Evolutionary conservation across 2,888 invertebrate species (phyloP), one percentile per base, ranked within the genome.

Genomic region (Amphipoea oculea): DNA sequence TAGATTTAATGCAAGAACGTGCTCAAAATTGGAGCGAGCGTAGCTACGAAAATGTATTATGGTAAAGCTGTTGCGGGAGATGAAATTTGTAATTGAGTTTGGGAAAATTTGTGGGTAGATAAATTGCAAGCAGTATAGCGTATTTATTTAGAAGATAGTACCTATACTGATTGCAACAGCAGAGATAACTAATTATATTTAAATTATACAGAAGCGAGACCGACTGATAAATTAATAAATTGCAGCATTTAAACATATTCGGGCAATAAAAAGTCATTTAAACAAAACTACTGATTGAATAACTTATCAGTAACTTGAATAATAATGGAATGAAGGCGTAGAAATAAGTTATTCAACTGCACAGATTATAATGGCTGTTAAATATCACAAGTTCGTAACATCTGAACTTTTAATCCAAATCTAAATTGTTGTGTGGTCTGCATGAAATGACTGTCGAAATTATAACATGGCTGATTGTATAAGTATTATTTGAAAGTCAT

Each of bases 1-100:
- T 80, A 72, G 82, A 87, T 86, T 76, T 76, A 81, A 78, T 78
- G 66, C 70, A n/a, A 68, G 67, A 63, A 84, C 82, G 75, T 85
- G 82, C 69, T 82, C 73, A 76, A 76, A 78, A 77, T 81, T 71
- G 54, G 51, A 73, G 66, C 71, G 62, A 69, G 63, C 51, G 54
- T n/a, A 48, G 62, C 72, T 65, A 73, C 29, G 0, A 66, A 84
- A 72, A 74, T 74, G 40, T 74, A n/a, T 2, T 65, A 62, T 17
- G 40, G 54, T 62, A 60, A 77, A 54, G 51, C 68, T 51, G 29
- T 60, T 66, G 65, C 45, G 29, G 40, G 62, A 54, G 60, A 72
- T 72, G 63, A 66, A 63, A 82, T 42, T 82, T 66, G 20, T 71
- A 79, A 83, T 74, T 78, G 67, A 62, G 57, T 79, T 70, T 68